These are phyloP conservation scores for Heterohyrax brucei DNA, from an alignment of 2,797 vertebrate genomes.

Conservation along the genomic window DNA sequence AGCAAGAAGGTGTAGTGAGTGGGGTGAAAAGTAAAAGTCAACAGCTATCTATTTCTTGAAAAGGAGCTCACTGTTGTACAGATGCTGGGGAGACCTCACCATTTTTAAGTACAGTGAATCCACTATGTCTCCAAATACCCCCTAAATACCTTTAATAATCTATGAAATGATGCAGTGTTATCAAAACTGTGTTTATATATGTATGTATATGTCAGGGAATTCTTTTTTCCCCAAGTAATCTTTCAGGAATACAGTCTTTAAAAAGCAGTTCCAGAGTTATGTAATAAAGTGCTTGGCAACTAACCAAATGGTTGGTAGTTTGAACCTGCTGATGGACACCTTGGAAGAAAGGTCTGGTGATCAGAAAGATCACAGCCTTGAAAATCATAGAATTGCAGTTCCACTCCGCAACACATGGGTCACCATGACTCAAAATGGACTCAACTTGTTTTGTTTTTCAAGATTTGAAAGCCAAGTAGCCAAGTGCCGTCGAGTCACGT, in stretches of 20 bases:
- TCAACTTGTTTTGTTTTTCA: too few relatives aligned
- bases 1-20: background rate
- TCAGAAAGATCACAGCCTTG: too few relatives aligned
- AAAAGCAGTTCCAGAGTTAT: background rate
- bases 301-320: too few relatives aligned
- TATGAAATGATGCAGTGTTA: background rate
- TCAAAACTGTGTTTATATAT: background rate
- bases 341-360: too few relatives aligned
- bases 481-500: too few relatives aligned
- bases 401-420: too few relatives aligned
- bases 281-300: too few relatives aligned
- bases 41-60: background rate
- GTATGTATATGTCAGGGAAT: too few relatives aligned
- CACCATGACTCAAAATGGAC: too few relatives aligned
- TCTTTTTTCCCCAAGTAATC: background rate
- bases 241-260: background rate
- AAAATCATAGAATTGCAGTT: too few relatives aligned
- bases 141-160: background rate
- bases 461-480: too few relatives aligned
- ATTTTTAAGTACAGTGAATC: background rate
- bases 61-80: background rate
- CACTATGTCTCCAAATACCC: background rate
- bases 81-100: background rate
- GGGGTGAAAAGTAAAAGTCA: slow-evolving; percentile 4
- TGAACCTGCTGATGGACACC: too few relatives aligned